Percentiles rank a stretch among this genome's conserved stretches.
These are phyloP conservation scores for Bradypodion ventrale DNA, from an alignment of 2,797 vertebrate species.

Conservation along the genomic window DNA sequence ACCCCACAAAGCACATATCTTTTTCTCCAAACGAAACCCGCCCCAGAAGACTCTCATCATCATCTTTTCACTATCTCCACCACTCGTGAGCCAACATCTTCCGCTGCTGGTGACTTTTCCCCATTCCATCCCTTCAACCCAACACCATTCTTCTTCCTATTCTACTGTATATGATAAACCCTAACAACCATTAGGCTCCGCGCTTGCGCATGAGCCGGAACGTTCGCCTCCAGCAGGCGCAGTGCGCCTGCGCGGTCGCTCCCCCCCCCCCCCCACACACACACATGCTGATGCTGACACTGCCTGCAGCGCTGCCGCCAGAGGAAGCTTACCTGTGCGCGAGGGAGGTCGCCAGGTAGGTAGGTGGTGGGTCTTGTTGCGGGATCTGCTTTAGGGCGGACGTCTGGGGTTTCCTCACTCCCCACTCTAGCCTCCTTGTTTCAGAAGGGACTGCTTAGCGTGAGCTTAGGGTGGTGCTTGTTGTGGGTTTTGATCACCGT, in stretches of 20 bases:
- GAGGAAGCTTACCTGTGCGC: neutral
- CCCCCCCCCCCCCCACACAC: no score
- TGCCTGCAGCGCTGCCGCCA: no score
- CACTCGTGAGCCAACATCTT: no score
- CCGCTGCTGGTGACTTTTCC: no score
- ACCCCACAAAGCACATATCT: no score
- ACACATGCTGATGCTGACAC: neutral
- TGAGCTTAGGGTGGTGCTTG: neutral
- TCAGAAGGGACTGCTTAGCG: neutral
- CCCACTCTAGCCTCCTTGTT: neutral
- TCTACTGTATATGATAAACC: conserved; percentile 14
- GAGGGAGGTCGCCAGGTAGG: neutral
- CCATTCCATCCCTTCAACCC: accelerated
- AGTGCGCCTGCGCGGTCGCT: conserved; percentile 18
- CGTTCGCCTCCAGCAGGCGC: neutral
- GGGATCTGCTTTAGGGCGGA: neutral
- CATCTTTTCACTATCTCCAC: no score
- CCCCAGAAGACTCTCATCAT: no score
- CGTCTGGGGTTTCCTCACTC: neutral
- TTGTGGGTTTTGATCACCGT: neutral
- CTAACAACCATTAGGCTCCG: neutral
- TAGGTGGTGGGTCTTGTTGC: neutral
- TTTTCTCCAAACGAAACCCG: no score
- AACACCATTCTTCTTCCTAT: no score
- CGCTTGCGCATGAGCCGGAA: neutral